A percentile compares a stretch with the other conserved stretches of the same genome.
Evolutionary conservation across 2,797 vertebrate species (phyloP).

Genomic region (Epinephelus awoara): DNA sequence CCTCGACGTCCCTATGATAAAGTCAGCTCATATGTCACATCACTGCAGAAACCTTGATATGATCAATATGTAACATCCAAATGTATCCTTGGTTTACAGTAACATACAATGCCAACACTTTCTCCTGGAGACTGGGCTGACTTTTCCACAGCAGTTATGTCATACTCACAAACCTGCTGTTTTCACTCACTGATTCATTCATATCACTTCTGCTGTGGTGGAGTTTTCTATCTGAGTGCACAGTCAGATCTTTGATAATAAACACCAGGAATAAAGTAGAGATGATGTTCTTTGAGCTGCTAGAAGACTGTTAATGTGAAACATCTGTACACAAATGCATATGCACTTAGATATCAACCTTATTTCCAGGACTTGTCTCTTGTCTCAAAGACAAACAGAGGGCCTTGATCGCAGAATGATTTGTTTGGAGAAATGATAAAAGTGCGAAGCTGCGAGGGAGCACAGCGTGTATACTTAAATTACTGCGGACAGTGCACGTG

Average conservation of each 20-base stretch:
- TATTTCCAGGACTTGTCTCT: neutral
- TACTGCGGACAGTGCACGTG: neutral
- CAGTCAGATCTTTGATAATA: neutral
- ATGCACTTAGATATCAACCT: neutral
- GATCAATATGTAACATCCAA: too few relatives aligned
- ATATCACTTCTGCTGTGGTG: neutral
- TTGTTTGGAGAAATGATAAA: neutral
- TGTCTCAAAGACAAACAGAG: neutral
- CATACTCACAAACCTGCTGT: neutral
- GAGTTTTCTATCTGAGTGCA: too few relatives aligned
- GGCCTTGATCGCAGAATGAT: neutral
- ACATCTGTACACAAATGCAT: neutral
- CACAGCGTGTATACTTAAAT: neutral
- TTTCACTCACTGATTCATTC: neutral
- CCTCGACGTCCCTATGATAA: too few relatives aligned
- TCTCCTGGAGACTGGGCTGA: too few relatives aligned
- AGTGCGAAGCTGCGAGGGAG: neutral
- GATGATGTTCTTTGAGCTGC: neutral
- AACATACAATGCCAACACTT: too few relatives aligned
- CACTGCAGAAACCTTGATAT: too few relatives aligned
- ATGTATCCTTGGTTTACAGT: too few relatives aligned
- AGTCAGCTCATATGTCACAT: too few relatives aligned
- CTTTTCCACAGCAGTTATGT: too few relatives aligned
- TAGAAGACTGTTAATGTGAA: neutral
- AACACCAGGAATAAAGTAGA: neutral